Evolutionary conservation across 2,888 invertebrate genomes (phyloP), one percentile per base, ranked within the genome.

Genomic region (Pterobdella sp.): DNA sequence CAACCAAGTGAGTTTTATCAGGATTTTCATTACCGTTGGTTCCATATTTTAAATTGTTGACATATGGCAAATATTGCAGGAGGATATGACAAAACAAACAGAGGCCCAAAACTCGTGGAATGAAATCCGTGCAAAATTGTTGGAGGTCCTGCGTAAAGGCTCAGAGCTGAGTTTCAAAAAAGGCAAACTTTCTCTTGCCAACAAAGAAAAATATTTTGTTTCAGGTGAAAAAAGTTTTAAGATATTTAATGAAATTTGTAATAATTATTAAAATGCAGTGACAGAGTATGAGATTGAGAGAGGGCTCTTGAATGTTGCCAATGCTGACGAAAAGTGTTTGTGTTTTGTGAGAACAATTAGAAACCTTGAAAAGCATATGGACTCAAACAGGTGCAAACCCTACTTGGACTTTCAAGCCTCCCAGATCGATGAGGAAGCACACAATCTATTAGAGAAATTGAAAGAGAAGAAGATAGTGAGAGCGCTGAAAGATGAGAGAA

Each of bases 181-280:
- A 10, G 77, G 77, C n/a, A 60, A 72, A 26, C 76, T 79, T n/a
- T 73, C 76, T 22, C 75, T 72, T 1, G 74, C 74, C 34, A 75
- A 76, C 26, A 76, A 75, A 56, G 78, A 79, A 52, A 78, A 79
- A 73, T 80, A 80, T 66, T 79, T 79, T 68, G 77, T 77, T 34
- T 80, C 80, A 73, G 79, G 80, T 80, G 26, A 22, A 32, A 26
- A 7, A 0, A 42, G 10, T 14, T 42, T 42, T 42, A 22, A 22
- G 22, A 42, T 14, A 42, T 42, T 42, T 42, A 14, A 7, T 22
- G 10, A 42, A 7, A 42, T 42, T 42, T 42, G 22, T 42, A 14
- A 14, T 42, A 42, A 42, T 42, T 42, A 14, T 22, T 42, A 42
- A 42, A 14, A 73, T 73, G 10, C 78, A 78, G 78, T 78, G 31